Base-by-base conservation (phyloP, 1,140 invertebrate species). In the Anastrepha ludens region DNA sequence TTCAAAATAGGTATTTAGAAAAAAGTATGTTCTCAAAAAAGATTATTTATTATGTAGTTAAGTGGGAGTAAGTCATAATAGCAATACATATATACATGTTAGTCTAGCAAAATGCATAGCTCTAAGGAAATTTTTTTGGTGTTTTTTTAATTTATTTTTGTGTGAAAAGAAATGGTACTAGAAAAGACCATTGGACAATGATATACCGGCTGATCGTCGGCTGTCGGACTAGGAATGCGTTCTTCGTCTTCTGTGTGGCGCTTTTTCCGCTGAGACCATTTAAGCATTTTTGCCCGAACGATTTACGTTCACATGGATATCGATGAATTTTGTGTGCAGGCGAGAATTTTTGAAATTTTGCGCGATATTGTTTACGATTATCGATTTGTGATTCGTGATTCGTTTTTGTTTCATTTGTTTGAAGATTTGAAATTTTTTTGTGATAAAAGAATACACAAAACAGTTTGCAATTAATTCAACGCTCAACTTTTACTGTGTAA, bases 131-230 rank as follows among this genome's bases (percentile, higher is more conserved):
- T 50, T 87, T 87, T 78, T 87, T 55, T 85, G 86, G 29, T 29
- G 29, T 89, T n/a, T 59, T 60, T 20, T 74, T 74, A 86, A n/a
- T 87, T 74, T 89, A 15, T 50, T 81, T 70, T 62, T 78, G 87
- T 88, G 74, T 89, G 58, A 70, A 86, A 81, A 89, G 87, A 86
- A 41, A 60, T 87, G 65, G 50, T 41, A 20, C 17, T 86, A 86
- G 39, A 41, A 58, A 55, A 55, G n/a, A 81, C 74, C n/a, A 81
- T 81, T 81, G 44, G 50, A 3, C 11, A 44, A 60, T 41, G 58
- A 90, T 91, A 91, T 95, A 95, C 95, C 95, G 95, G 95, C 94
- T 95, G 94, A 94, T 94, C 94, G 93, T 91, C 90, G 88, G 94
- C 94, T 94, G 95, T 94, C 93, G 95, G 95, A 94, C 95, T 95